Base-by-base conservation (phyloP, 2,113 vertebrate genomes). In the Pluvialis apricaria region DNA sequence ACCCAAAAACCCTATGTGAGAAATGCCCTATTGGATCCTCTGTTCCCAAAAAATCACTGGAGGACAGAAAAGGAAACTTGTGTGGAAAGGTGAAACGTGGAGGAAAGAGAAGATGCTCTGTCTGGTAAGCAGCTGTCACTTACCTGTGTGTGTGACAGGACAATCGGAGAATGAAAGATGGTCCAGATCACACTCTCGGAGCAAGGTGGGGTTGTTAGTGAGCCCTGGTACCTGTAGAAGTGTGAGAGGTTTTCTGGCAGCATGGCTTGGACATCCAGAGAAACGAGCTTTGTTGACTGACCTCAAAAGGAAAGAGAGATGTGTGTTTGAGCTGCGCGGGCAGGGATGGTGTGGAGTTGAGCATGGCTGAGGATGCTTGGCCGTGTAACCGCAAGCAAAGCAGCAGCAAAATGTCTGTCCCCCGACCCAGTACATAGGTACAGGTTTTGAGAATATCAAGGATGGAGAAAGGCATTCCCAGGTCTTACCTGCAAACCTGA, bases 121-220 rank as follows among this genome's bases (percentile, higher is more conserved):
- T 22, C 19, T 42, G 64, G n/a, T 32, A 24, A 65, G 3, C 3
- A 38, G 61, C 15, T 34, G 1, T 4, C n/a, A 3, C 84, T 80
- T 94, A 98, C 99, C 98, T 99, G 99, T 11, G 98, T 98, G 44
- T 98, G 98, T 11, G 99, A 99, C 12, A 99, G 97, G 3, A 97
- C 97, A 62, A 99, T 96, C 0, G 99, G 98, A 2, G 98, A 98
- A 47, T 99, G 98, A 66, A 99, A 99, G 72, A 99, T 96, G 3
- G 98, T 99, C 99, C 99, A 99, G 78, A 98, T 93, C 49, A 99
- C 98, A 16, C 98, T 99, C 97, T 99, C 99, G 0, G 97, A 98
- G 95, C 99, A 99, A 3, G 99, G 99, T 0, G 99, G 99, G 5
- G 99, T 99, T 36, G 99, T 99, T 52, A 99, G 98, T 20, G 99